Base-by-base conservation (phyloP, 1,140 invertebrate genomes). In the Leptopilina boulardi region DNA sequence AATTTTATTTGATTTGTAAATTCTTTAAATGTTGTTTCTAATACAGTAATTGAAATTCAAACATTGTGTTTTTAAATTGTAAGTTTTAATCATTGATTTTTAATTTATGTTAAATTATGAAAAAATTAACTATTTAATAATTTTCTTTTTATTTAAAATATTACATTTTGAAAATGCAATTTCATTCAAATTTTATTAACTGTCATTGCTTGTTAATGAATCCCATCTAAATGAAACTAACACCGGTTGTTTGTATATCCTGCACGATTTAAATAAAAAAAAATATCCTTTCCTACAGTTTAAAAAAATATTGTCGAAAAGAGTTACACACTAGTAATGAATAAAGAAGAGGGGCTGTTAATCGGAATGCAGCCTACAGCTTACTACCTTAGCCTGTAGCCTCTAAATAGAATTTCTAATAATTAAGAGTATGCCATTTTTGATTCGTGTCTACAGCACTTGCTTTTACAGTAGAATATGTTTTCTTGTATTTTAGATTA, bases 311-410 rank as follows among this genome's bases (percentile, higher is more conserved):
- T 73, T 47, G 10, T 54, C 23, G 26, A 59, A 66, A 66, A 30
- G n/a, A n/a, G 34, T 26, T 30, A 30, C 15, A 51, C 11, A 13
- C 26, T 1, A 15, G 59, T 30, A 66, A 30, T 26, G 23, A 66
- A 66, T 19, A 54, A 15, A 26, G 59, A 30, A 66, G 59, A 66
- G 5, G 59, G 59, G 59, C 59, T 30, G 26, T 30, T n/a, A 13
- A 23, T 3, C 59, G 23, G 21, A 66, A 66, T 66, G 26, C 59
- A 66, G 56, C 56, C 56, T 59, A 59, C 21, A 59, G 87, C 89
- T 90, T 91, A 90, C 87, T 87, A 90, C 89, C 89, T 89, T 90
- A 90, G 90, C 89, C 89, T 91, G 89, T 88, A 91, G 89, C 89
- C 89, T 90, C 89, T 88, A 86, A 76, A 85, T 87, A 88, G 84